Evolutionary conservation across 2,113 vertebrate genomes (phyloP).

Genomic region (Cyrtonyx montezumae): DNA sequence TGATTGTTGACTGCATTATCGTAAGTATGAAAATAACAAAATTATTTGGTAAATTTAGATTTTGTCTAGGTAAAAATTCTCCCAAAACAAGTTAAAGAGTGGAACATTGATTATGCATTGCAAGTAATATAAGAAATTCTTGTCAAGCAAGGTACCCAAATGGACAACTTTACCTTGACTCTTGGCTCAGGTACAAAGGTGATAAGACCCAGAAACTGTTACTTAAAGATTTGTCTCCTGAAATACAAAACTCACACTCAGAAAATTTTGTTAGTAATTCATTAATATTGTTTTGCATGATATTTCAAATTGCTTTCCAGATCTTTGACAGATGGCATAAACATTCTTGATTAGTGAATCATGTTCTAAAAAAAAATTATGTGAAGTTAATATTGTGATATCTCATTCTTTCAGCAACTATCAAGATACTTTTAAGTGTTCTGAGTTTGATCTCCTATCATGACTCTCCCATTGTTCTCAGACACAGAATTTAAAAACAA

Average conservation of each 20-base stretch:
- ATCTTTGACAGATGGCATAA: background rate
- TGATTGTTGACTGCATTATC: background rate
- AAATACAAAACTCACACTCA: background rate
- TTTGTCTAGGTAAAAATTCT: background rate
- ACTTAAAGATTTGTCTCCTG: background rate
- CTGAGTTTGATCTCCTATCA: background rate
- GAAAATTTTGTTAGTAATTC: background rate
- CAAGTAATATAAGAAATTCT: background rate
- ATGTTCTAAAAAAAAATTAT: fast-evolving
- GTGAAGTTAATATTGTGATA: background rate
- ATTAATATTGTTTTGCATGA: background rate
- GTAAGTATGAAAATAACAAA: background rate
- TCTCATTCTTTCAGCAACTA: background rate
- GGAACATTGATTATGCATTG: background rate
- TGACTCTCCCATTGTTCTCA: background rate
- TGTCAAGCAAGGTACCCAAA: background rate
- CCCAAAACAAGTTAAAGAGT: background rate
- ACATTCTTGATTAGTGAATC: background rate
- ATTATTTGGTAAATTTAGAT: background rate
- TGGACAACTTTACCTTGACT: fast-evolving
- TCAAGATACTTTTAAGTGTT: background rate
- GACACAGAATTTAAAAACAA: background rate
- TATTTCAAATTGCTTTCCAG: background rate
- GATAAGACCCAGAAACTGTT: background rate
- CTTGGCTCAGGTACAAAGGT: background rate